phyloP scores from a whole-genome alignment of 2,113 vertebrate genomes.

The Chelonoidis abingdonii region DNA sequence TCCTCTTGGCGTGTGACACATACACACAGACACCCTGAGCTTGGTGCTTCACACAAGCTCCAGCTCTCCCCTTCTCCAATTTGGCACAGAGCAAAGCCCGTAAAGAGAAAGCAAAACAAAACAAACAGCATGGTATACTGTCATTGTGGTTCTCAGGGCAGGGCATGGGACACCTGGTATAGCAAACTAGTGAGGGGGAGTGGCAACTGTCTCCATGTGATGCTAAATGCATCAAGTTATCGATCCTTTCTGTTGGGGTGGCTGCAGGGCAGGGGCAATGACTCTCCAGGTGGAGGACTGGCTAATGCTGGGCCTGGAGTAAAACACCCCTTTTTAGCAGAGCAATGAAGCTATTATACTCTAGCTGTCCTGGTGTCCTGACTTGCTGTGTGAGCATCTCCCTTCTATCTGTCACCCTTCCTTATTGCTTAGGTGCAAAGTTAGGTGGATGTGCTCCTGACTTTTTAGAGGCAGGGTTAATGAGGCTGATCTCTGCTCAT shows the following conservation, averaged over 20 bases:
- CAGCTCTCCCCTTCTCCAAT: not conserved
- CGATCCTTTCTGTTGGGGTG: not conserved
- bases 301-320: not conserved
- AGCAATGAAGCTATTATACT: not conserved
- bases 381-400: not conserved
- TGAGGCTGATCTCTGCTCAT: not conserved
- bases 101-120: slow-evolving; percentile 8
- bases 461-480: slow-evolving; percentile 15
- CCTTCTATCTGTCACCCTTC: slow-evolving; percentile 37
- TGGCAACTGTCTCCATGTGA: not conserved
- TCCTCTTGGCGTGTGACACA: slow-evolving; percentile 21
- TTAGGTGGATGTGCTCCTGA: slow-evolving; percentile 41
- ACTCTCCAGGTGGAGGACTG: not conserved
- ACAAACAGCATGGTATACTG: slow-evolving; percentile 20
- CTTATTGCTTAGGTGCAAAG: slow-evolving; percentile 59
- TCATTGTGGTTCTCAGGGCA: slow-evolving; percentile 53
- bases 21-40: slow-evolving; percentile 17
- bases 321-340: not conserved
- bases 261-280: not conserved
- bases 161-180: slow-evolving; percentile 45
- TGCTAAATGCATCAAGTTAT: not conserved
- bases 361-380: not conserved
- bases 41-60: slow-evolving; percentile 58
- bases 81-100: not conserved
- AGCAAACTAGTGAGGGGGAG: slow-evolving; percentile 10